phyloP scores from a whole-genome alignment of 1,140 invertebrate species.

The Amyelois transitella region DNA sequence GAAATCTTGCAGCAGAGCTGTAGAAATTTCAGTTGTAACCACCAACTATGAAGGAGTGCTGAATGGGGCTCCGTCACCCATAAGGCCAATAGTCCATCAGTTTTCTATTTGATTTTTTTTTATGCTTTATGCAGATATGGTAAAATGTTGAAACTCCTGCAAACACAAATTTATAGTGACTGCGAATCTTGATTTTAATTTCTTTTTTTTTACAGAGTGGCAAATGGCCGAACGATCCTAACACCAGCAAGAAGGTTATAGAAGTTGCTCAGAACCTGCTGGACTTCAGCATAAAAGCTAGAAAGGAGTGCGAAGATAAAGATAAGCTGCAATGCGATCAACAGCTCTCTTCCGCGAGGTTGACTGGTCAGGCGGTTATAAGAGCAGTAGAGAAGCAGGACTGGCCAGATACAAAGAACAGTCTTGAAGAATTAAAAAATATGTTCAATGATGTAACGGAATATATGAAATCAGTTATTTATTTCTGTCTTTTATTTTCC shows the following conservation, averaged over 20 bases:
- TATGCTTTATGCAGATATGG: too few relatives aligned
- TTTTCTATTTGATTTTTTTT: too few relatives aligned
- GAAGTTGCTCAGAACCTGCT: constrained; percentile 45
- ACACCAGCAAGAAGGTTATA: constrained; percentile 66
- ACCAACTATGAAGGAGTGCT: too few relatives aligned
- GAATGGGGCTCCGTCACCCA: too few relatives aligned
- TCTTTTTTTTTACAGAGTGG: constrained; percentile 62
- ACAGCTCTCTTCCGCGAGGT: constrained; percentile 76
- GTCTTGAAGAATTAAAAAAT: constrained; percentile 37
- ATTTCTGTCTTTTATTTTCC: constrained; percentile 6
- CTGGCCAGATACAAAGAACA: constrained; percentile 52
- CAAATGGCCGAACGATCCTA: constrained; percentile 77
- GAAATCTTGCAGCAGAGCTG: too few relatives aligned
- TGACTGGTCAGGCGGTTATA: constrained; percentile 75
- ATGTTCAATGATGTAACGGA: constrained; percentile 52
- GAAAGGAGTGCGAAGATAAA: constrained; percentile 67
- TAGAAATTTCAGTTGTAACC: too few relatives aligned
- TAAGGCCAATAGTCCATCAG: too few relatives aligned
- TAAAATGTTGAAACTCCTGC: too few relatives aligned
- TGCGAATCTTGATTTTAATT: not conserved
- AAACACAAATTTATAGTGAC: too few relatives aligned
- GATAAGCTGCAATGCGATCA: constrained; percentile 76
- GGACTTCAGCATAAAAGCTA: constrained; percentile 51
- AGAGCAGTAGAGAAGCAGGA: constrained; percentile 70
- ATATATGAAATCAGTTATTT: constrained; percentile 66